These are phyloP conservation scores for Lophura swinhoii DNA, from an alignment of 2,797 vertebrate species.

Conservation along the genomic window DNA sequence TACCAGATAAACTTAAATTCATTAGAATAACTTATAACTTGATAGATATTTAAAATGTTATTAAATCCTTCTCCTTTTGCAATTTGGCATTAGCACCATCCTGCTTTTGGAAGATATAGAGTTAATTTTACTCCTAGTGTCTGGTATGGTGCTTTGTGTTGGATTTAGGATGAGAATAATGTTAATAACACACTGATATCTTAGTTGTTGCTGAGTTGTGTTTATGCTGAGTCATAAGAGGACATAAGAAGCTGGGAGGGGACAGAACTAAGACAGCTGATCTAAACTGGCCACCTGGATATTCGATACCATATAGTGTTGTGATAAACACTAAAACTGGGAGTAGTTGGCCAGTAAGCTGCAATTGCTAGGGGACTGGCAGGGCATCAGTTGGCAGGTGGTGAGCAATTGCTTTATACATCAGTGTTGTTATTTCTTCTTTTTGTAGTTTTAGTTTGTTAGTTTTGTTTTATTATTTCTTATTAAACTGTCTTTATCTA, in stretches of 20 bases:
- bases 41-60: constrained; percentile 51
- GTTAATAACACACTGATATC: not conserved
- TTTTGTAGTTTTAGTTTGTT: not conserved
- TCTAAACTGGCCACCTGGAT: not conserved
- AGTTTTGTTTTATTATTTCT: not conserved
- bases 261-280: not conserved
- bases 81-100: not conserved
- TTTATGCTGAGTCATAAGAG: not conserved
- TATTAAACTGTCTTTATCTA: not conserved
- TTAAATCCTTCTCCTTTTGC: constrained; percentile 43
- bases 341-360: not conserved
- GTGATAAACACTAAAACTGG: not conserved
- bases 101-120: not conserved
- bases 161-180: not conserved
- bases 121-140: not conserved
- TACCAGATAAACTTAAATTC: constrained; percentile 33
- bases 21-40: constrained; percentile 59
- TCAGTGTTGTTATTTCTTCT: not conserved
- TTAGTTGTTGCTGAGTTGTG: not conserved
- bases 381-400: not conserved
- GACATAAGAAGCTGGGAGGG: not conserved
- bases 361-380: not conserved
- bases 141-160: not conserved
- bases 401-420: not conserved
- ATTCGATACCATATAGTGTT: not conserved